Evolutionary conservation across 2,113 vertebrate species (phyloP).

Genomic region (Ctenomys sociabilis): DNA sequence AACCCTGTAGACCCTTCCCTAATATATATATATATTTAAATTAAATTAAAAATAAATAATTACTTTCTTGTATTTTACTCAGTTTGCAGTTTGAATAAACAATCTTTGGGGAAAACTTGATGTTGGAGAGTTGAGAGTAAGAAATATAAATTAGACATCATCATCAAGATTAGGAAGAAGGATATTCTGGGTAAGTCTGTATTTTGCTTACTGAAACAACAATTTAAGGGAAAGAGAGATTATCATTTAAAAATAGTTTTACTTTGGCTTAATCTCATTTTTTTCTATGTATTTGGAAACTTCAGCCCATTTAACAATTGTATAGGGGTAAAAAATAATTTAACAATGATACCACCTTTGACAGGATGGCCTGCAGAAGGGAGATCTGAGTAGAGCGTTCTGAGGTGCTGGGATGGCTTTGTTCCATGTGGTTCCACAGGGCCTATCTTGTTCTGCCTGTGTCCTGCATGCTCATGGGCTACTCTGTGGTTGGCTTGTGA

Average conservation of each 20-base stretch:
- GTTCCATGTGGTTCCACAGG: background rate
- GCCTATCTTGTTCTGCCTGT: background rate
- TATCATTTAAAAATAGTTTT: background rate
- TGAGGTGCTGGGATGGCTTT: background rate
- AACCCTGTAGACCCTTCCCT: too few relatives aligned
- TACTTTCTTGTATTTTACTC: background rate
- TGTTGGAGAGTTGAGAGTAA: constrained; percentile 25
- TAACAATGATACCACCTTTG: background rate
- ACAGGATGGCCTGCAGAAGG: background rate
- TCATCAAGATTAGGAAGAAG: background rate
- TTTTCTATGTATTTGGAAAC: constrained; percentile 17
- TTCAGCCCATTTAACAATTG: background rate
- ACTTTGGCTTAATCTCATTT: background rate
- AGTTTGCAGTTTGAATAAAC: constrained; percentile 37
- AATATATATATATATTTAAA: too few relatives aligned
- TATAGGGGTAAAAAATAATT: background rate
- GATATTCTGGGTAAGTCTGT: background rate
- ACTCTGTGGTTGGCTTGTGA: background rate
- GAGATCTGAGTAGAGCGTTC: background rate
- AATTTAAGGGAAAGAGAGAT: background rate
- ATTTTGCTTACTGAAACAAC: constrained; percentile 27
- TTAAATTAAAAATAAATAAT: background rate
- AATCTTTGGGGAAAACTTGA: constrained; percentile 26
- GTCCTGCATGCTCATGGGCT: background rate
- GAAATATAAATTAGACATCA: background rate